These are phyloP conservation scores for Hemistola chrysoprasaria DNA, from an alignment of 2,888 invertebrate genomes.

Conservation along the genomic window DNA sequence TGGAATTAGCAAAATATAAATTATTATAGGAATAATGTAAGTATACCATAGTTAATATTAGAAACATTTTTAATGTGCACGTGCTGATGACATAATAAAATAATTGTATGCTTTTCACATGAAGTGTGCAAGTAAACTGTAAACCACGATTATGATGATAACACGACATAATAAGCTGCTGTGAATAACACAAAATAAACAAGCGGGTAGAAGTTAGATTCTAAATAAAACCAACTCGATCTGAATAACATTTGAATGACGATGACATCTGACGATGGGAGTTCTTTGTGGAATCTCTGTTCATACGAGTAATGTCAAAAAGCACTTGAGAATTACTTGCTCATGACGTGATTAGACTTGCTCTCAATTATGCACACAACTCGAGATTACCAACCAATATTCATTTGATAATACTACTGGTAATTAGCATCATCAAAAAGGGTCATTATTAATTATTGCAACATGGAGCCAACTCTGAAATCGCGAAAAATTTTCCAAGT, in stretches of 20 bases:
- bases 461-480: too few species aligned
- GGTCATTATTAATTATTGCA: too few species aligned
- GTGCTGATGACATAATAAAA: slow-evolving; percentile 31
- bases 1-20: too few species aligned
- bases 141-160: slow-evolving; percentile 42
- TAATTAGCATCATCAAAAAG: too few species aligned
- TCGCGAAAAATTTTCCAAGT: too few species aligned
- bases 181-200: slow-evolving; percentile 41
- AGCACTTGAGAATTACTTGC: slow-evolving; percentile 56
- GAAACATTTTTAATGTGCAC: slow-evolving; percentile 36
- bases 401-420: too few species aligned
- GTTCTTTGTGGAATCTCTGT: slow-evolving; percentile 37
- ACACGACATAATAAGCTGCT: slow-evolving; percentile 44
- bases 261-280: slow-evolving; percentile 36
- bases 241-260: slow-evolving; percentile 39
- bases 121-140: slow-evolving; percentile 33
- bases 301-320: slow-evolving; percentile 37
- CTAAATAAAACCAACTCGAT: slow-evolving; percentile 35
- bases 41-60: too few species aligned
- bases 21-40: too few species aligned
- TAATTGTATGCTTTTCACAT: slow-evolving; percentile 31
- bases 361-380: slow-evolving; percentile 64
- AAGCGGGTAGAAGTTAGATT: slow-evolving; percentile 55
- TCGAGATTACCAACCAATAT: slow-evolving; percentile 66
- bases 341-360: slow-evolving; percentile 59